Conservation (phyloP, 37 sponge, comb jelly and placozoan genomes). For the Crambe crambe region DNA sequence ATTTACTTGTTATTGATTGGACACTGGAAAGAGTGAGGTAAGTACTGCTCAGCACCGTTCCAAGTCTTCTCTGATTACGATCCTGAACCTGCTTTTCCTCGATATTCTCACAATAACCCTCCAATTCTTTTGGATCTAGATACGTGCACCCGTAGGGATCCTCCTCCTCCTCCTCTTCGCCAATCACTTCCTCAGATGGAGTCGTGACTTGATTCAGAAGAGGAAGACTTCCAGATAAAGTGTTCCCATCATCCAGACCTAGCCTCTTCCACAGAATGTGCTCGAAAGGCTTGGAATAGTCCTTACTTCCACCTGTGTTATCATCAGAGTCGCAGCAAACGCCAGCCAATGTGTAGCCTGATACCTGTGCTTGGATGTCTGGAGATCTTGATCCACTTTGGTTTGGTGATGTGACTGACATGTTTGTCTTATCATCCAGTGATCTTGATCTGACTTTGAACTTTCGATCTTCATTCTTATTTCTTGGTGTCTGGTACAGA, state of each 20-base stretch:
- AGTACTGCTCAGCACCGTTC: conserved; percentile 11
- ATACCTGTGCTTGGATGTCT: neutral
- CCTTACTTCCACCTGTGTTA: conserved; percentile 12
- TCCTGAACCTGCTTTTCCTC: neutral
- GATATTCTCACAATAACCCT: neutral
- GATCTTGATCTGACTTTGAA: neutral
- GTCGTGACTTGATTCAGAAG: neutral
- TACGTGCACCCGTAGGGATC: conserved; percentile 19
- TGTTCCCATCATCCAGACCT: conserved; percentile 27
- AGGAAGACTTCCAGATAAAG: conserved; percentile 34
- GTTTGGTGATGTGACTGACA: no score
- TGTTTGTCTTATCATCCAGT: neutral
- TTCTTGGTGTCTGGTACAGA: neutral
- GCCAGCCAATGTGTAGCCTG: neutral
- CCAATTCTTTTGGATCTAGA: conserved; percentile 29
- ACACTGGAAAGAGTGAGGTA: neutral
- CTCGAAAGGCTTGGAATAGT: conserved; percentile 15
- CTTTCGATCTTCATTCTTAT: neutral
- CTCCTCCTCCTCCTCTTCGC: conserved; percentile 5
- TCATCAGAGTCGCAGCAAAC: conserved; percentile 11
- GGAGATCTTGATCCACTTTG: no score
- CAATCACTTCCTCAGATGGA: no score
- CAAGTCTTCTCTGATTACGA: conserved; percentile 3
- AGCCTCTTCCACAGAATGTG: conserved; percentile 26
- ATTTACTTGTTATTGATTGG: neutral